phyloP scores from a whole-genome alignment of 1,140 invertebrate genomes.

The Dreissena rostriformis region DNA sequence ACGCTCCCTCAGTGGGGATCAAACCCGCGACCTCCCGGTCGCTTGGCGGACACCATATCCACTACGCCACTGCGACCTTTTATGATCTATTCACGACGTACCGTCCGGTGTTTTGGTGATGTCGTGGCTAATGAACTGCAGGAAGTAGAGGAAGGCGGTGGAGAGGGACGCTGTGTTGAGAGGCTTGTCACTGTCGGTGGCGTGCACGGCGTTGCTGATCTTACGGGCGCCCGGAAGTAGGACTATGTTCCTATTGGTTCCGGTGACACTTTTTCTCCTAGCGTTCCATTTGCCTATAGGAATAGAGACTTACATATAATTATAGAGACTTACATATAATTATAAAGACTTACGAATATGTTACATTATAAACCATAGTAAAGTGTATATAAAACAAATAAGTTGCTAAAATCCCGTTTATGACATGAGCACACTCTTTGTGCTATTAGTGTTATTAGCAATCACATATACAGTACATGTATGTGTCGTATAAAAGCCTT shows the following conservation, averaged over 20 bases:
- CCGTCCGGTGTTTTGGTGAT: constrained; percentile 32
- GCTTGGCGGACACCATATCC: too few relatives aligned
- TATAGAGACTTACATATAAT: constrained; percentile 1
- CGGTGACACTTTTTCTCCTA: not conserved
- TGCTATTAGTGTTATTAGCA: too few relatives aligned
- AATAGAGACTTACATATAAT: not conserved
- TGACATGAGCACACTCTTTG: too few relatives aligned
- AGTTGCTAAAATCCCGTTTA: too few relatives aligned
- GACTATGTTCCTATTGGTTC: not conserved
- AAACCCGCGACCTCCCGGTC: too few relatives aligned
- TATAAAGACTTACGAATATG: too few relatives aligned
- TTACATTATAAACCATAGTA: too few relatives aligned
- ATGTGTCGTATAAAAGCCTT: too few relatives aligned
- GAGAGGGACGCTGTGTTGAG: not conserved
- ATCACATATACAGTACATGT: too few relatives aligned
- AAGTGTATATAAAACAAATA: too few relatives aligned
- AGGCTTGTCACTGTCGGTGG: not conserved
- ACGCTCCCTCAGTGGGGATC: too few relatives aligned
- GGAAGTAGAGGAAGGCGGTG: constrained; percentile 9
- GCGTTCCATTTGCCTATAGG: constrained; percentile 6
- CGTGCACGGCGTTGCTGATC: constrained; percentile 14
- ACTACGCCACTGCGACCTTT: too few relatives aligned
- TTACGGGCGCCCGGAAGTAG: not conserved
- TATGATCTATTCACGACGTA: not conserved
- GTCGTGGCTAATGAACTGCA: constrained; percentile 32